These are phyloP conservation scores for Chrysemys picta DNA, from an alignment of 2,113 vertebrate genomes.

Conservation along the genomic window DNA sequence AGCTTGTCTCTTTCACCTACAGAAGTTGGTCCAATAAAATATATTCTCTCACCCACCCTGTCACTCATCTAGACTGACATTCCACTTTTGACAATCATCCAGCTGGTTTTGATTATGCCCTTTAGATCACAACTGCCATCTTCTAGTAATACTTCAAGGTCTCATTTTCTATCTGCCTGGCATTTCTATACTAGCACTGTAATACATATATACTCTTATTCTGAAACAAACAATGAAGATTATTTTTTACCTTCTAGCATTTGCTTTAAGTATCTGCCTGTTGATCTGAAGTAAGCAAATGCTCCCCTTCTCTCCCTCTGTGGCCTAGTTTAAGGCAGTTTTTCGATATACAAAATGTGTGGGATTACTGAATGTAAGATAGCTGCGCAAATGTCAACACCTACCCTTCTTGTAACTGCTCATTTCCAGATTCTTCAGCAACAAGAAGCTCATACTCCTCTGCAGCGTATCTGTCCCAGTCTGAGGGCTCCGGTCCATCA, in stretches of 20 bases:
- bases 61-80: neutral
- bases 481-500: constrained; percentile 94
- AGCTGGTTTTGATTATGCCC: neutral
- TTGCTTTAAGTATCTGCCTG: neutral
- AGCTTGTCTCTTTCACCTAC: neutral
- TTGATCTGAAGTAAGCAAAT: neutral
- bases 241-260: neutral
- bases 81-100: neutral
- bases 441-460: constrained; percentile 98
- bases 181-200: neutral
- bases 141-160: neutral
- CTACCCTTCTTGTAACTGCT: constrained; percentile 94
- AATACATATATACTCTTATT: neutral
- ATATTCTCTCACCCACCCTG: neutral
- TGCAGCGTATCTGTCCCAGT: constrained; percentile 97
- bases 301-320: neutral
- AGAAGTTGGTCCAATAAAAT: neutral
- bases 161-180: neutral
- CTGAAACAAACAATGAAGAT: neutral
- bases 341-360: neutral
- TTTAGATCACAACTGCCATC: neutral
- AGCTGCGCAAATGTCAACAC: neutral
- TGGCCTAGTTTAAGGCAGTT: neutral
- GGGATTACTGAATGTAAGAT: neutral
- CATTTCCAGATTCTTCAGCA: constrained; percentile 95